phyloP scores from a whole-genome alignment of 2,888 invertebrate species.

The Temnothorax rugatulus region DNA sequence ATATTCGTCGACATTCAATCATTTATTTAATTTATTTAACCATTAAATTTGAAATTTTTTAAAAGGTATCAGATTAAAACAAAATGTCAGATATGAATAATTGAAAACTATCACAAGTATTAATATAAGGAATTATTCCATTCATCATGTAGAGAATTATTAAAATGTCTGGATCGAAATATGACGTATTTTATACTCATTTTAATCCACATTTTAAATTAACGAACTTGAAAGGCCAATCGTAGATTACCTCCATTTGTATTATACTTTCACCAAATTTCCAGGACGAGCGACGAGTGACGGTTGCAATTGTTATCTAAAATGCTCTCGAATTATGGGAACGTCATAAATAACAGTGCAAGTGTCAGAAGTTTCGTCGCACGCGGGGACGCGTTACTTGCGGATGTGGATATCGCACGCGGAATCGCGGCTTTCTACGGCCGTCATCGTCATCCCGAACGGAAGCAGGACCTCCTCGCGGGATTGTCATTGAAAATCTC shows the following conservation, averaged over 20 bases:
- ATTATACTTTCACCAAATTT: neutral
- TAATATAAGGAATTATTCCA: neutral
- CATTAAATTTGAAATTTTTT: neutral
- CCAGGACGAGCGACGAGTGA: too few relatives aligned
- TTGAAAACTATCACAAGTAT: neutral
- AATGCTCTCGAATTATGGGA: neutral
- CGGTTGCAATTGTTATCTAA: neutral
- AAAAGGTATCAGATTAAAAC: neutral
- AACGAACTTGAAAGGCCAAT: neutral
- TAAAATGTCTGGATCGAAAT: neutral
- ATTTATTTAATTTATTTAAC: neutral
- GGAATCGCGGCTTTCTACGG: conserved; percentile 13
- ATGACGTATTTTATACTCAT: neutral
- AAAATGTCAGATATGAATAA: neutral
- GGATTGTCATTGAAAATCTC: conserved; percentile 40
- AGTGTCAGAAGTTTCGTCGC: conserved; percentile 28
- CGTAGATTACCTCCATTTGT: neutral
- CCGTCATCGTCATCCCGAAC: neutral
- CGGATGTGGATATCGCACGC: neutral
- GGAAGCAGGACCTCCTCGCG: neutral
- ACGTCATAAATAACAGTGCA: conserved; percentile 11
- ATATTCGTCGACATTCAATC: neutral
- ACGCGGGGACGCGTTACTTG: neutral
- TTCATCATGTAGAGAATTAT: neutral
- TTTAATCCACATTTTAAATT: neutral